Conservation (phyloP, 1,140 invertebrate species). For the Steinernema feltiae region DNA sequence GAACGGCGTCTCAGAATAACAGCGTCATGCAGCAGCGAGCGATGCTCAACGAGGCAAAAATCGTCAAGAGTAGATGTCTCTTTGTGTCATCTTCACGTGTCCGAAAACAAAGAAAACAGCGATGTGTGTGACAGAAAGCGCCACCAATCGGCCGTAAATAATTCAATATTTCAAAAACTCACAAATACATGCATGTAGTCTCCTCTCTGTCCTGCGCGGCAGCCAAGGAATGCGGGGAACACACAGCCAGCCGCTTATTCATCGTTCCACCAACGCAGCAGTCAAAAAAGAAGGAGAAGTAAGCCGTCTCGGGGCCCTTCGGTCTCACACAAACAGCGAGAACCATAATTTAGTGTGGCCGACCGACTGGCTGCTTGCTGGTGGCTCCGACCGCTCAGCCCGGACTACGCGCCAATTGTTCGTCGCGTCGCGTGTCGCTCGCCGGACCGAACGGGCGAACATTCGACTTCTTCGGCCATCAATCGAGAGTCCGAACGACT, state of each 20-base stretch:
- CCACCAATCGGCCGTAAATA: not conserved
- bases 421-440: conserved; percentile 7
- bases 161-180: not conserved
- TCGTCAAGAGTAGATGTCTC: no score
- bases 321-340: not conserved
- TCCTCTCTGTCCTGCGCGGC: not conserved
- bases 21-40: no score
- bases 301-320: not conserved
- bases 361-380: not conserved
- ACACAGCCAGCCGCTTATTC: not conserved
- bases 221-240: not conserved
- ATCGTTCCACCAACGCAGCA: not conserved
- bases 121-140: not conserved
- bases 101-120: no score
- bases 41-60: no score
- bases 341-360: conserved; percentile 7
- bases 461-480: not conserved
- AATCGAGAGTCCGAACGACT: no score
- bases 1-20: no score
- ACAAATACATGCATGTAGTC: not conserved
- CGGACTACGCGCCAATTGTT: conserved; percentile 11
- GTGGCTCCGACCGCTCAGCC: no score
- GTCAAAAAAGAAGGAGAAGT: not conserved
- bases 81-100: no score
- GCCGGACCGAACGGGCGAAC: not conserved